Conservation (phyloP, 2,797 vertebrate species). For the Coreius guichenoti region DNA sequence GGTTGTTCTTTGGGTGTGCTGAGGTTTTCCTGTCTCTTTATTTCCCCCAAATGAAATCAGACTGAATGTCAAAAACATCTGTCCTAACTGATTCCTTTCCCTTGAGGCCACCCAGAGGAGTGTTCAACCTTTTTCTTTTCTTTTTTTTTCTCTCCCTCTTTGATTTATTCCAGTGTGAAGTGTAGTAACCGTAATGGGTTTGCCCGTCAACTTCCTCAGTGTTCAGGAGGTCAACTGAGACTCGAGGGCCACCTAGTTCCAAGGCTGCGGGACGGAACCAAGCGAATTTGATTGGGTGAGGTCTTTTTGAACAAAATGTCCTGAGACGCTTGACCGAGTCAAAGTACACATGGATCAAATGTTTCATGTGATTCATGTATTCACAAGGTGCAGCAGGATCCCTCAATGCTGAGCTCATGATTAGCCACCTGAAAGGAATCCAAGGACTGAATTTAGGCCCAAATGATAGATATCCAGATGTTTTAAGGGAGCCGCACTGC, state of each 20-base stretch:
- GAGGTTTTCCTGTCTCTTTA: conserved; percentile 68
- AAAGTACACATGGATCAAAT: conserved; percentile 52
- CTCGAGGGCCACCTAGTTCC: conserved; percentile 48
- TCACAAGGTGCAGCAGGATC: conserved; percentile 43
- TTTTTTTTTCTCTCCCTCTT: too few relatives aligned
- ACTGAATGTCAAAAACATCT: conserved; percentile 73
- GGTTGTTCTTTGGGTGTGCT: conserved; percentile 64
- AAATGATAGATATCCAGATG: conserved; percentile 42
- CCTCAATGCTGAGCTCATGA: conserved; percentile 37
- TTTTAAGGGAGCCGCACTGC: conserved; percentile 17
- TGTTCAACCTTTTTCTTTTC: conserved; percentile 32
- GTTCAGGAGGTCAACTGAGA: conserved; percentile 60
- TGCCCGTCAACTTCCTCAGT: conserved; percentile 61
- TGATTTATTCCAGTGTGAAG: conserved; percentile 61
- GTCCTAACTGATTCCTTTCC: conserved; percentile 60
- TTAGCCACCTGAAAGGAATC: conserved; percentile 38
- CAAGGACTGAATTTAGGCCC: conserved; percentile 33
- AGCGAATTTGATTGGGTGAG: background rate
- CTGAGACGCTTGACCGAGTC: conserved; percentile 31
- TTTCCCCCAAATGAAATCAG: conserved; percentile 67
- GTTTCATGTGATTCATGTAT: conserved; percentile 43
- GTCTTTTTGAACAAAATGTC: conserved; percentile 35
- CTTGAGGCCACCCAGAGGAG: conserved; percentile 46
- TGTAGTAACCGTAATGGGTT: conserved; percentile 65
- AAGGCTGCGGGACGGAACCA: conserved; percentile 52